Evolutionary conservation across 1,140 invertebrate species (phyloP).

Genomic region (Plectus sambesii): DNA sequence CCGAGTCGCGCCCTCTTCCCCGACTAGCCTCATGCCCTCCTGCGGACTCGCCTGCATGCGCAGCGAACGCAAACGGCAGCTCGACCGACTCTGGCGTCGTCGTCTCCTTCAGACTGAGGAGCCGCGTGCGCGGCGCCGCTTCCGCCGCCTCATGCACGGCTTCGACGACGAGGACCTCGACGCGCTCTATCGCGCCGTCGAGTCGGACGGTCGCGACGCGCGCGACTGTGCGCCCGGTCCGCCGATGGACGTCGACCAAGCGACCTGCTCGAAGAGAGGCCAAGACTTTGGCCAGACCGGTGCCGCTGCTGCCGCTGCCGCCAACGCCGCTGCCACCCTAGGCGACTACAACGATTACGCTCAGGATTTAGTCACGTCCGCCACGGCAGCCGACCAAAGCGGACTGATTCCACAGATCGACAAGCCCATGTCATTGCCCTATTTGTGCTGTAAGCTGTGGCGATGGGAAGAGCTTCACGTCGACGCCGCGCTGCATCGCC

Average conservation of each 20-base stretch:
- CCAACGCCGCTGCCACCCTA: constrained; percentile 10
- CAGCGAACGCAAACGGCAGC: constrained; percentile 21
- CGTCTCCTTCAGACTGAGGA: constrained; percentile 40
- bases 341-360: constrained; percentile 17
- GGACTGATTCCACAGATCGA: constrained; percentile 45
- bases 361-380: too few relatives aligned
- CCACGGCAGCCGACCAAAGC: constrained; percentile 16
- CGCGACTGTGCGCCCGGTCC: constrained; percentile 43
- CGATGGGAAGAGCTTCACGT: constrained; percentile 43
- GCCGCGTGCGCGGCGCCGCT: constrained; percentile 36
- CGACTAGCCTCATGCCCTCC: too few relatives aligned
- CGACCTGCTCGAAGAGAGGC: background rate
- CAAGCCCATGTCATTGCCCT: constrained; percentile 41
- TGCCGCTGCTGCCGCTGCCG: constrained; percentile 1
- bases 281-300: background rate
- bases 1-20: too few relatives aligned
- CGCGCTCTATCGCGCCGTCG: constrained; percentile 37
- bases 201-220: constrained; percentile 33
- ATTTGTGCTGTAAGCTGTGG: constrained; percentile 45
- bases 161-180: constrained; percentile 45
- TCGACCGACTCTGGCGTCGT: constrained; percentile 23
- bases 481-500: constrained; percentile 42
- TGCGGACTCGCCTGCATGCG: constrained; percentile 27
- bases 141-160: constrained; percentile 42
- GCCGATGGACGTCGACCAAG: constrained; percentile 42